Conservation (phyloP, 2,888 invertebrate species). For the Agriopis leucophaearia region DNA sequence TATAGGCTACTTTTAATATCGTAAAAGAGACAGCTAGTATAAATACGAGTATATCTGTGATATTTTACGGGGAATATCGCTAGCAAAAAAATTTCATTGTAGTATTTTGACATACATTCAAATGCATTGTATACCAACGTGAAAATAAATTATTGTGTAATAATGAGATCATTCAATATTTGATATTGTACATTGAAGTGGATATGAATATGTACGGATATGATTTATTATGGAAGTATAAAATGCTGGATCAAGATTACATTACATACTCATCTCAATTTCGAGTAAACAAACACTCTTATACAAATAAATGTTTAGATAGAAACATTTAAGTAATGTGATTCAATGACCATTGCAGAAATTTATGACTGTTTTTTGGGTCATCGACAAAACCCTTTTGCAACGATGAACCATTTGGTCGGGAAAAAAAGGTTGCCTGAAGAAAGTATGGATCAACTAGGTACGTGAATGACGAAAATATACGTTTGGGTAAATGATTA, state of each 20-base stretch:
- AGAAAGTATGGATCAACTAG: too few species aligned
- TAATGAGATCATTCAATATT: background rate
- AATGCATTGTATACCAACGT: background rate
- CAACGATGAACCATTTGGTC: too few species aligned
- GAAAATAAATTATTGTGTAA: background rate
- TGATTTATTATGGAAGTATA: background rate
- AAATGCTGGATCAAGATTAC: background rate
- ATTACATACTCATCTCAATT: background rate
- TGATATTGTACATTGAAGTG: background rate
- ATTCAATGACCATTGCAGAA: slow-evolving; percentile 3
- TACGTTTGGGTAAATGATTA: too few species aligned
- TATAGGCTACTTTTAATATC: too few species aligned
- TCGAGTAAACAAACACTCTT: slow-evolving; percentile 2
- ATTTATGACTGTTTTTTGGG: too few species aligned
- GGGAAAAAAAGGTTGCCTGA: too few species aligned
- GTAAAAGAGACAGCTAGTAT: too few species aligned
- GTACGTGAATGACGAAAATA: too few species aligned
- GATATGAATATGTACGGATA: background rate
- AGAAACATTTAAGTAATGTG: background rate
- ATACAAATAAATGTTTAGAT: slow-evolving; percentile 6
- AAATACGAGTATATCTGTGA: too few species aligned
- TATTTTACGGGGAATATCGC: too few species aligned
- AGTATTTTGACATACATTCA: background rate
- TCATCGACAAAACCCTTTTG: too few species aligned
- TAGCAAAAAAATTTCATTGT: too few species aligned